Conservation (phyloP, 2,113 vertebrate species). For the Pteruthius melanotis region DNA sequence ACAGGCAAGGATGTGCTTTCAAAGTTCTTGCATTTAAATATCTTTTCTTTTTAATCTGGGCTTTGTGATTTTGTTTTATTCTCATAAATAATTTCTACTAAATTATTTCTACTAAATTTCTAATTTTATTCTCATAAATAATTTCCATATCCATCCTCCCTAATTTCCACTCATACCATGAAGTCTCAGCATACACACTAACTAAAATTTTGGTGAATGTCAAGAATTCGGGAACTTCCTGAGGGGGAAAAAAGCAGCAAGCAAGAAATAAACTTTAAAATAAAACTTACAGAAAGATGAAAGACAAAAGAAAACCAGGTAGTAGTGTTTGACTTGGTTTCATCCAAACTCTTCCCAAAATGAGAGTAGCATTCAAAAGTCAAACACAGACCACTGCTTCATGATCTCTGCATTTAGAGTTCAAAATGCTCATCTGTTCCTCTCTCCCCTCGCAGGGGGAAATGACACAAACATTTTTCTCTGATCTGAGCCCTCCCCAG, state of each 20-base stretch:
- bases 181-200: not conserved
- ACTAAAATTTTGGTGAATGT: not conserved
- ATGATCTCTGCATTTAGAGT: not conserved
- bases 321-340: not conserved
- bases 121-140: not conserved
- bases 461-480: not conserved
- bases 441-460: not conserved
- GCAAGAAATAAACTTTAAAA: not conserved
- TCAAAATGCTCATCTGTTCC: not conserved
- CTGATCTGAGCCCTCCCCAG: not conserved
- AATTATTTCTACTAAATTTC: too few relatives aligned
- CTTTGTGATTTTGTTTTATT: not conserved
- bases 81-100: too few relatives aligned
- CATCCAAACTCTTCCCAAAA: not conserved
- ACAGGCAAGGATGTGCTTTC: not conserved
- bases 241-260: fast-evolving
- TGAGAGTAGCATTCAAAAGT: not conserved
- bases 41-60: not conserved
- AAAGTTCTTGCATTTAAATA: not conserved
- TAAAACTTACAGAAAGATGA: not conserved
- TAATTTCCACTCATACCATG: not conserved
- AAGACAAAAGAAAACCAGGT: not conserved
- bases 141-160: not conserved
- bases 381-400: not conserved
- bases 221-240: not conserved